Conservation (phyloP, 2,113 vertebrate genomes). For the Orthochromis indermauri region DNA sequence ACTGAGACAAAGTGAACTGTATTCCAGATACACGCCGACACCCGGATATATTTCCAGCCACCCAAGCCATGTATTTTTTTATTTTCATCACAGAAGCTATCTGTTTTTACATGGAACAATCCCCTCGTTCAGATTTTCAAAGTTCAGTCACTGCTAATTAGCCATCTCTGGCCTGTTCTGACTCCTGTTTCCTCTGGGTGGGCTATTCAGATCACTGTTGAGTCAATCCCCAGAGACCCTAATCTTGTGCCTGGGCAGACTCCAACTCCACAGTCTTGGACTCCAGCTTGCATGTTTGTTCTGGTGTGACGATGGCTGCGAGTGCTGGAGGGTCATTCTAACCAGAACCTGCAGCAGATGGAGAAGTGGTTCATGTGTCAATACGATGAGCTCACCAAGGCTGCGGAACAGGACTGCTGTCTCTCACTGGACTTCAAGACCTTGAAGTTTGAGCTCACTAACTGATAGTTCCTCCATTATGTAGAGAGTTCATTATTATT, state of each 20-base stretch:
- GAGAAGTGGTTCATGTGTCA: not conserved
- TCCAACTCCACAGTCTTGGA: not conserved
- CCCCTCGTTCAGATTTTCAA: not conserved
- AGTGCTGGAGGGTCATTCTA: not conserved
- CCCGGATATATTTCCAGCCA: not conserved
- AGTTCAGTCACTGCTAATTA: not conserved
- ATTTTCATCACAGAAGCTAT: not conserved
- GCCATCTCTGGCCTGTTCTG: not conserved
- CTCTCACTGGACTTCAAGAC: not conserved
- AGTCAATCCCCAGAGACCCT: not conserved
- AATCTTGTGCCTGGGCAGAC: fast-evolving
- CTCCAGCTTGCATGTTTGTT: not conserved
- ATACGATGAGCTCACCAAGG: not conserved
- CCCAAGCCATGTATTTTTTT: not conserved
- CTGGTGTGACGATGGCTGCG: not conserved
- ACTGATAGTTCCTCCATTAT: not conserved
- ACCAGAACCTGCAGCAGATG: not conserved
- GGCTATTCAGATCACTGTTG: not conserved
- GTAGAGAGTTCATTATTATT: not conserved
- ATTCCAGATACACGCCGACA: fast-evolving
- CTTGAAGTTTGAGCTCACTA: not conserved
- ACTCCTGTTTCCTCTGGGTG: not conserved
- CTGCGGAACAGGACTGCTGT: fast-evolving
- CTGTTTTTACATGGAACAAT: not conserved
- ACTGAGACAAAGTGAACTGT: not conserved